These are phyloP conservation scores for Picathartes gymnocephalus DNA, from an alignment of 2,113 vertebrate species.

Conservation along the genomic window DNA sequence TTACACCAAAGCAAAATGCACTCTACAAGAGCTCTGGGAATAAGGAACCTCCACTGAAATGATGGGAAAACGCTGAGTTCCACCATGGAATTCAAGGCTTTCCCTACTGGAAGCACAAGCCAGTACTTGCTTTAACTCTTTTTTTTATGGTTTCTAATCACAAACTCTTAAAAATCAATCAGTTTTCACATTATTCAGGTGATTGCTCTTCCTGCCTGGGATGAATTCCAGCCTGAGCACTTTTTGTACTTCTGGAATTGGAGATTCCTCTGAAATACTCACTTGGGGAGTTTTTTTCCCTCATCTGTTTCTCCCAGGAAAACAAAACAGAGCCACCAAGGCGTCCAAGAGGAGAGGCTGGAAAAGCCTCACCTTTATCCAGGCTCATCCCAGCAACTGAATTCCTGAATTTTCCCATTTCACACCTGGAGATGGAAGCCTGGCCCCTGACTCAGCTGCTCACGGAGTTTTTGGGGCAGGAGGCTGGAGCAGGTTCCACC, in stretches of 20 bases:
- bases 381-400: not conserved
- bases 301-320: not conserved
- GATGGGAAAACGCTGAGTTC: rapidly evolving
- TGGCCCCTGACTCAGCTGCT: not conserved
- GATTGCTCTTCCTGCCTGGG: not conserved
- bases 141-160: not conserved
- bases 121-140: not conserved
- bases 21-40: not conserved
- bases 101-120: not conserved
- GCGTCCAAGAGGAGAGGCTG: not conserved
- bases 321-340: not conserved
- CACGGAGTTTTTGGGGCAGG: not conserved
- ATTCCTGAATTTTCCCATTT: not conserved
- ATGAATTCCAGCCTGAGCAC: not conserved
- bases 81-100: not conserved
- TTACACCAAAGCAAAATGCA: not conserved
- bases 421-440: not conserved
- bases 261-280: not conserved
- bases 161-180: not conserved
- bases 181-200: not conserved
- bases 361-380: too few species aligned
- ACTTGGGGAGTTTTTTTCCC: not conserved
- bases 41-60: not conserved
- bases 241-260: not conserved
- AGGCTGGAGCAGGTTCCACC: not conserved